phyloP scores from a whole-genome alignment of 2,113 vertebrate genomes.

The Chaetodon trifascialis region DNA sequence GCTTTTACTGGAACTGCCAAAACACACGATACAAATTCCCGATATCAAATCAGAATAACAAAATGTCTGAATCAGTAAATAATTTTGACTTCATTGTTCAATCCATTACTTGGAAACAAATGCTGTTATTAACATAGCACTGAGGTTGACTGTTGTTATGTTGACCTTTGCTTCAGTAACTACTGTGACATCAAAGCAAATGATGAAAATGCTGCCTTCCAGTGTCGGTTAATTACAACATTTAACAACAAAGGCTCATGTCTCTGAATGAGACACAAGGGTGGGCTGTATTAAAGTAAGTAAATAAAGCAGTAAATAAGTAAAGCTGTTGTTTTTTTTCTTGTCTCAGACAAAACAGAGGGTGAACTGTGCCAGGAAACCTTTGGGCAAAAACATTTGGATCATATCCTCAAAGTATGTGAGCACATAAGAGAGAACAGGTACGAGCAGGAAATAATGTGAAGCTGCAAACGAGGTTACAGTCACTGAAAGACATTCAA shows the following conservation, averaged over 20 bases:
- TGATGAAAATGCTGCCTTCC: not conserved
- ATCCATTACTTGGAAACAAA: not conserved
- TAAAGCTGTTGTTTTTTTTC: not conserved
- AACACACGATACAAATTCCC: slow-evolving; percentile 48
- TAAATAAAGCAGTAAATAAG: slow-evolving; percentile 3
- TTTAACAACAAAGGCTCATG: slow-evolving; percentile 23
- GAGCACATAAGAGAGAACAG: not conserved
- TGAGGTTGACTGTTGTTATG: slow-evolving; percentile 33
- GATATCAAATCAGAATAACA: slow-evolving; percentile 5
- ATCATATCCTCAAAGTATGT: not conserved
- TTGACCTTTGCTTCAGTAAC: slow-evolving; percentile 21
- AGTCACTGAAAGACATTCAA: slow-evolving; percentile 37
- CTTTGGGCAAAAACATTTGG: slow-evolving; percentile 16
- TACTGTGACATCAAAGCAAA: slow-evolving; percentile 10
- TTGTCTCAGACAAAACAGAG: slow-evolving; percentile 1
- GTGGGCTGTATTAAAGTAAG: slow-evolving; percentile 12
- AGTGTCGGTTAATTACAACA: slow-evolving; percentile 33
- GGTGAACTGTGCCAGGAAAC: slow-evolving; percentile 1
- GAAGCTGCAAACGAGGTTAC: slow-evolving; percentile 23
- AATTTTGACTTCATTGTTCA: not conserved
- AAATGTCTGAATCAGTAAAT: not conserved
- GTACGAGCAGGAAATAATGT: not conserved
- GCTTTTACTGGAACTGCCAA: slow-evolving; percentile 39
- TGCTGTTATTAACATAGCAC: slow-evolving; percentile 12
- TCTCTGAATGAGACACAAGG: not conserved